A percentile compares a stretch with the other conserved stretches of the same genome.
phyloP scores from a whole-genome alignment of 2,888 invertebrate genomes.

The Bursaphelenchus okinawaensis region DNA sequence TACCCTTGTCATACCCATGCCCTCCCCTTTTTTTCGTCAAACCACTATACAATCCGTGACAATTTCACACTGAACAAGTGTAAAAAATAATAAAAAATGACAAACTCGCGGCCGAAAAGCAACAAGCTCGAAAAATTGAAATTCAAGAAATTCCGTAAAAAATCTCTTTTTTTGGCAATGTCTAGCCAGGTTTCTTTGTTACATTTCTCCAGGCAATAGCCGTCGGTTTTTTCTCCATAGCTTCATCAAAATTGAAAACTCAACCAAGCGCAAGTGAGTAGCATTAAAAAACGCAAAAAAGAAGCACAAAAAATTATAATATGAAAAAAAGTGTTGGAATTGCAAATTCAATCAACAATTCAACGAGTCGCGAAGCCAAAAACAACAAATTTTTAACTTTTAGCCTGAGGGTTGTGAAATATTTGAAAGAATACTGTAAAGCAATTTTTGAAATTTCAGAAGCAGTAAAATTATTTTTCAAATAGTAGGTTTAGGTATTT shows the following conservation, averaged over 20 bases:
- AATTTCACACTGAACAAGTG: too few species aligned
- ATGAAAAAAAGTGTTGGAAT: neutral
- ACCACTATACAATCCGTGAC: too few species aligned
- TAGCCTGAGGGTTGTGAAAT: too few species aligned
- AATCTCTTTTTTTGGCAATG: neutral
- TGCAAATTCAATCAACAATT: neutral
- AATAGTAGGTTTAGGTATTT: too few species aligned
- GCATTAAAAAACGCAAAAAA: neutral
- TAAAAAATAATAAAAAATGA: neutral
- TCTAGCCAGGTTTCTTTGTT: neutral
- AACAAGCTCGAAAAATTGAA: neutral
- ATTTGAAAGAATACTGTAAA: too few species aligned
- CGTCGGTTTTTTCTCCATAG: neutral
- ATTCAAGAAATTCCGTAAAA: neutral
- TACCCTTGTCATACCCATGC: too few species aligned
- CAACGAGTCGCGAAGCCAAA: too few species aligned
- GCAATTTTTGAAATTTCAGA: too few species aligned
- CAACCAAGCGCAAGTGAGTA: neutral
- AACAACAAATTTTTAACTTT: too few species aligned
- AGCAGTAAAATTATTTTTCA: too few species aligned
- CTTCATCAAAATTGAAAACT: neutral
- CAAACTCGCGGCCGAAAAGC: too few species aligned
- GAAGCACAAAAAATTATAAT: neutral
- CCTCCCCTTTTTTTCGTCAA: too few species aligned
- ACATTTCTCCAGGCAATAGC: neutral